Conservation (phyloP, 2,113 vertebrate genomes). For the Eulacestoma nigropectus region DNA sequence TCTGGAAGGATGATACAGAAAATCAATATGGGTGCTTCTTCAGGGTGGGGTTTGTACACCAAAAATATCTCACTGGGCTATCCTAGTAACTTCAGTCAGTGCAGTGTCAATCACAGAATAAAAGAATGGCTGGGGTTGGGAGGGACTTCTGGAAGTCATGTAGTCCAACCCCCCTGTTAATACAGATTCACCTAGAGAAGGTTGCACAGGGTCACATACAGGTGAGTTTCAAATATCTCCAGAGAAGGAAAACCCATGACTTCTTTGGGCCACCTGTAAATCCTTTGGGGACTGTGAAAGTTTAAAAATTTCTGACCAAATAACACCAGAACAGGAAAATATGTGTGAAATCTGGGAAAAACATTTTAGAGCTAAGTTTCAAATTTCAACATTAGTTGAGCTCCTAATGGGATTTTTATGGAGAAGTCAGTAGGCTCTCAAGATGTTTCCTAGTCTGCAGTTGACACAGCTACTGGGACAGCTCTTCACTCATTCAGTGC, state of each 20-base stretch:
- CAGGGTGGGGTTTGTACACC: background rate
- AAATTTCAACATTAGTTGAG: background rate
- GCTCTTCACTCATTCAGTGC: background rate
- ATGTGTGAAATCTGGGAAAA: background rate
- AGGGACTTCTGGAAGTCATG: background rate
- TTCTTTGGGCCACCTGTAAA: background rate
- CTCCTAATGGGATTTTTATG: background rate
- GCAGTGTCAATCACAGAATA: background rate
- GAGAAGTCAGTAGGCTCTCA: background rate
- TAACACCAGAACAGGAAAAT: background rate
- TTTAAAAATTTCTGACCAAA: background rate
- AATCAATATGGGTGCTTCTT: background rate
- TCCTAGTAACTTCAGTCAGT: background rate
- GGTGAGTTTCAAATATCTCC: background rate
- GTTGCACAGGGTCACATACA: background rate
- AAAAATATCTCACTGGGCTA: background rate
- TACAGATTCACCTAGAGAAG: background rate
- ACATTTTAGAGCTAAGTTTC: background rate
- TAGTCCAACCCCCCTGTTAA: accelerated
- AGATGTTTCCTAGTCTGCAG: background rate
- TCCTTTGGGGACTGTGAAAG: background rate
- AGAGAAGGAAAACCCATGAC: background rate
- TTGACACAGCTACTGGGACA: background rate
- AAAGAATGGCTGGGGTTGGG: background rate
- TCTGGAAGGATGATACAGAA: background rate